A percentile compares a stretch with the other conserved stretches of the same genome.
phyloP scores from a whole-genome alignment of 2,888 invertebrate species.

The Thumatha senex region DNA sequence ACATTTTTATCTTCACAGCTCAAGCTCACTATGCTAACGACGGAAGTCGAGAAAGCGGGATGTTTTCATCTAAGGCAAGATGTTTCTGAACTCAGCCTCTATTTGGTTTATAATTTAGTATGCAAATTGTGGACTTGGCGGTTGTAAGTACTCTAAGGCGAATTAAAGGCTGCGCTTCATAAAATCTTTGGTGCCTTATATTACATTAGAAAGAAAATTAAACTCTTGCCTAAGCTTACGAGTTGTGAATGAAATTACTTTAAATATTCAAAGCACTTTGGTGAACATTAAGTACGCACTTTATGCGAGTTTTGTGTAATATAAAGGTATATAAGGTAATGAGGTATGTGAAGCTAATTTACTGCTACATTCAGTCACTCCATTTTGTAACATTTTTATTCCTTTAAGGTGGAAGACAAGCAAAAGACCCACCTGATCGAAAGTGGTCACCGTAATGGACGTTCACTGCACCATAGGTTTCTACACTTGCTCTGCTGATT shows the following conservation, averaged over 20 bases:
- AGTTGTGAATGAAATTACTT: constrained; percentile 47
- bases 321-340: too few relatives aligned
- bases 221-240: constrained; percentile 36
- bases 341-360: too few relatives aligned
- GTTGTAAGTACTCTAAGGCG: constrained; percentile 58
- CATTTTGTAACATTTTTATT: too few relatives aligned
- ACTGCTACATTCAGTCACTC: too few relatives aligned
- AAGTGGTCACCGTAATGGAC: too few relatives aligned
- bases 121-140: constrained; percentile 65
- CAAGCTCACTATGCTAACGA: constrained; percentile 57
- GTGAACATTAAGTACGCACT: constrained; percentile 53
- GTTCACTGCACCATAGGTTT: too few relatives aligned
- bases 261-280: constrained; percentile 64
- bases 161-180: constrained; percentile 60
- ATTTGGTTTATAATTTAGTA: constrained; percentile 71
- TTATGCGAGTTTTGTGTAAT: too few relatives aligned
- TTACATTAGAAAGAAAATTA: constrained; percentile 54
- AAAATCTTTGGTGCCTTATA: constrained; percentile 47
- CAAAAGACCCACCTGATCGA: too few relatives aligned
- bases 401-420: too few relatives aligned
- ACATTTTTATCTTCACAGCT: constrained; percentile 49
- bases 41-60: constrained; percentile 45
- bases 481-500: too few relatives aligned
- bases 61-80: constrained; percentile 50
- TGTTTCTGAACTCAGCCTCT: constrained; percentile 47